Evolutionary conservation across 2,888 invertebrate species (phyloP), one percentile per base, ranked within the genome.

Genomic region (Adelognathus sp.): DNA sequence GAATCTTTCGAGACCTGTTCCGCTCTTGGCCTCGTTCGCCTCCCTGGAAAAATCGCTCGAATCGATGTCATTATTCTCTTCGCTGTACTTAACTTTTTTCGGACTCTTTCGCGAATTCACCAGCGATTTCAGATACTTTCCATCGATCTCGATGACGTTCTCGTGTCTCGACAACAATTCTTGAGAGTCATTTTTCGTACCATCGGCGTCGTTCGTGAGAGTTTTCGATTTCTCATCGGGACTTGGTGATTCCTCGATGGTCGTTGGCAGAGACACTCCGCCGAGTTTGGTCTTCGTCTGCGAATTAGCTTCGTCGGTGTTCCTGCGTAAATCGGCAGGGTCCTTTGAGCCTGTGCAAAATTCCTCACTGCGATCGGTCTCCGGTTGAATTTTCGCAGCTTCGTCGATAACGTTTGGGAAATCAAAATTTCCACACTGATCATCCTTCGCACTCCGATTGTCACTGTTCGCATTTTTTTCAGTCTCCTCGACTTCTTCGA

Each of bases 91-190:
- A 0, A 75, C 27, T 31, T 86, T 89, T 21, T 86, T 88, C 0
- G 88, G 87, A 81, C 87, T 88, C 73, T 91, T 91, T 9, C 87
- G 87, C 0, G 88, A 87, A 69, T 88, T 90, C 2, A 90, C 88
- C 16, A 90, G 73, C 0, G 91, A 90, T 64, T 90, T 90, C 7
- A 88, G 50, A 69, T 90, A 91, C 81, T 90, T 91, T 54, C 90
- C 91, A 27, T 91, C 90, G 58, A 90, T 91, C 44, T 90, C 90
- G 0, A 82, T 52, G 54, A 77, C 82, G 0, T 73, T 24, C 3
- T 86, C 85, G 27, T 71, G 75, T 14, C 80, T 82, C 3, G 73
- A 50, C 11, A 71, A 41, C 5, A 75, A 33, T 44, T 74, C 60
- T 33, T 73, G 73, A 0, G 63, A 71, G 18, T 75, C 60, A 6